Conservation (phyloP, 2,888 invertebrate genomes). For the Therioaphis trifolii region DNA sequence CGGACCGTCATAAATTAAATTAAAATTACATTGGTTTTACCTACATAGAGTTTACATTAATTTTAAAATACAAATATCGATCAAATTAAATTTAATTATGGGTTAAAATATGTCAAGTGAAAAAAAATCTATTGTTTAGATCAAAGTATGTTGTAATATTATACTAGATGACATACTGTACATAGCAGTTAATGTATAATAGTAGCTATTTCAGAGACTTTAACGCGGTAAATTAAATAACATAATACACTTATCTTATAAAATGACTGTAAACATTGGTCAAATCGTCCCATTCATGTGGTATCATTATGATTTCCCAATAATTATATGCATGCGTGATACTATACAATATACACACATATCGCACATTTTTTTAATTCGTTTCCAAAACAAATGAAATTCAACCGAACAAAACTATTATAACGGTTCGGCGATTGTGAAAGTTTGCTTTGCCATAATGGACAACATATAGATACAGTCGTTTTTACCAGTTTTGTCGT, state of each 20-base stretch:
- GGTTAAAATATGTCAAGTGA: no score
- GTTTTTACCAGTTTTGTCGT: constrained; percentile 48
- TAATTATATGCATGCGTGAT: not conserved
- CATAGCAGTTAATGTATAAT: not conserved
- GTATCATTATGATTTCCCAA: not conserved
- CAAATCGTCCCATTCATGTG: not conserved
- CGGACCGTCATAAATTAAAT: no score
- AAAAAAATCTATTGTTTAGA: not conserved
- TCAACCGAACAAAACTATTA: not conserved
- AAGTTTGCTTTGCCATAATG: constrained; percentile 44
- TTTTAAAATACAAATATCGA: no score
- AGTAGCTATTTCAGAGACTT: constrained; percentile 13
- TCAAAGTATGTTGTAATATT: no score
- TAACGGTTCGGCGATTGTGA: constrained; percentile 45
- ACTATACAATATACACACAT: not conserved
- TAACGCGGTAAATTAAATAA: constrained; percentile 2
- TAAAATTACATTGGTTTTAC: no score
- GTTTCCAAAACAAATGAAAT: not conserved
- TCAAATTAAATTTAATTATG: no score
- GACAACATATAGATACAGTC: not conserved
- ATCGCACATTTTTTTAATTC: constrained; percentile 7
- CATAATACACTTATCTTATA: not conserved
- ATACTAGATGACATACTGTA: no score
- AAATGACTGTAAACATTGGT: not conserved
- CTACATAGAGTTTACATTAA: no score